Evolutionary conservation across 1,140 invertebrate genomes (phyloP).

Genomic region (Pseudomyrmex cubaensis): DNA sequence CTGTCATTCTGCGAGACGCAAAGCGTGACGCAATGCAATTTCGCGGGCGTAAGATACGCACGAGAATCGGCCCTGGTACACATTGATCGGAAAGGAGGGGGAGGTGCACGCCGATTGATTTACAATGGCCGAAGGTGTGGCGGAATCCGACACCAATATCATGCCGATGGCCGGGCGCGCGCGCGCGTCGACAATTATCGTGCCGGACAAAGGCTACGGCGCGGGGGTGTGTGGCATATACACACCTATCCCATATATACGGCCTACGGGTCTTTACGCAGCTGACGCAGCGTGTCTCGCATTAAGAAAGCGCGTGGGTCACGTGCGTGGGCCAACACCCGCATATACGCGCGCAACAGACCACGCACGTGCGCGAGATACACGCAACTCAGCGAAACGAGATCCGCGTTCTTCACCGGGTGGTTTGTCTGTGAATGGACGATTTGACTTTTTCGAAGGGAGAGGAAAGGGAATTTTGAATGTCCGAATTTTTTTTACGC

Average conservation of each 20-base stretch:
- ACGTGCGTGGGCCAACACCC: slow-evolving; percentile 75
- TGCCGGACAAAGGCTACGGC: slow-evolving; percentile 74
- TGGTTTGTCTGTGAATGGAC: neutral
- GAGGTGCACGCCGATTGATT: slow-evolving; percentile 73
- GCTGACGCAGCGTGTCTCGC: slow-evolving; percentile 73
- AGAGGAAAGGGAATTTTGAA: neutral
- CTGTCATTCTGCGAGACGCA: neutral
- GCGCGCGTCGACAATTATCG: slow-evolving; percentile 75
- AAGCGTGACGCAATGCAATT: slow-evolving; percentile 16
- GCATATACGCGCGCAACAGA: slow-evolving; percentile 24
- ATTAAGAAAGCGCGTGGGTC: slow-evolving; percentile 75
- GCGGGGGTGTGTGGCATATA: slow-evolving; percentile 66
- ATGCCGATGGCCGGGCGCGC: slow-evolving; percentile 67
- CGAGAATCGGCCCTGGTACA: slow-evolving; percentile 13
- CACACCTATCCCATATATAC: slow-evolving; percentile 43
- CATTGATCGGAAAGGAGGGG: neutral
- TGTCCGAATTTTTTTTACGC: neutral
- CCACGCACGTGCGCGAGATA: slow-evolving; percentile 55
- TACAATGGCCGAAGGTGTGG: slow-evolving; percentile 77
- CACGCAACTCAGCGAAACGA: slow-evolving; percentile 4
- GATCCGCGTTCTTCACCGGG: slow-evolving; percentile 31
- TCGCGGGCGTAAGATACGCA: slow-evolving; percentile 37
- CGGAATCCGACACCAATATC: slow-evolving; percentile 78
- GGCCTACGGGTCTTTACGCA: slow-evolving; percentile 77
- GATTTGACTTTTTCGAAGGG: too few relatives aligned